Conservation (phyloP, 1,140 invertebrate genomes). For the Pomacea maculata region DNA sequence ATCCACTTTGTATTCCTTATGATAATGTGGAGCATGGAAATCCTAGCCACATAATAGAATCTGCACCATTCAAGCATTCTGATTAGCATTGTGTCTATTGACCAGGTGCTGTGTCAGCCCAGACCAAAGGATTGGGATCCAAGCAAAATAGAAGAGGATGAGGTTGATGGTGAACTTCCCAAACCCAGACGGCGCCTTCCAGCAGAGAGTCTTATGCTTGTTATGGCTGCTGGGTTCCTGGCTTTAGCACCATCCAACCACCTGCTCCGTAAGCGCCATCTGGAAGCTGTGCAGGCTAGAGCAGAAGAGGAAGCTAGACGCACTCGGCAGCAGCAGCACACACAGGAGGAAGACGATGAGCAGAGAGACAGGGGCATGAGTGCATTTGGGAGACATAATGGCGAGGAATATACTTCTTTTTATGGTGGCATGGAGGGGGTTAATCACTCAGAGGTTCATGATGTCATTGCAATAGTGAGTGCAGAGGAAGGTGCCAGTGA, state of each 20-base stretch:
- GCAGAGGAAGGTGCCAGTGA: conserved; percentile 5
- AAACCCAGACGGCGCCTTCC: conserved; percentile 32
- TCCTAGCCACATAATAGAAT: too few species aligned
- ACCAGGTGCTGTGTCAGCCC: conserved; percentile 59
- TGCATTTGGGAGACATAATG: background rate
- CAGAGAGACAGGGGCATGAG: background rate
- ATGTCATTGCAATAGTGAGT: conserved; percentile 12
- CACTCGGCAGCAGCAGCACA: too few species aligned
- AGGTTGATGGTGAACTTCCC: conserved; percentile 15
- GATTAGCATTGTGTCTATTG: conserved; percentile 47
- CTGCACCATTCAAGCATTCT: conserved; percentile 26
- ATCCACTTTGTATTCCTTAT: too few species aligned
- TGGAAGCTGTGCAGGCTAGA: conserved; percentile 10
- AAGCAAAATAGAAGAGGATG: conserved; percentile 24
- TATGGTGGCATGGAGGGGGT: background rate
- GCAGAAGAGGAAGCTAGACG: conserved; percentile 14
- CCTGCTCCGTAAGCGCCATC: conserved; percentile 14
- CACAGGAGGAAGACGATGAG: conserved; percentile 9
- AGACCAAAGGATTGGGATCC: conserved; percentile 48
- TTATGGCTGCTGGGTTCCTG: conserved; percentile 51
- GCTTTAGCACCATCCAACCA: conserved; percentile 54
- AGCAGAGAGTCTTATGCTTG: conserved; percentile 45
- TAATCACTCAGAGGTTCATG: background rate
- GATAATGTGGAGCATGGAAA: too few species aligned
- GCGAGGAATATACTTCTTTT: background rate